A percentile compares a stretch with the other conserved stretches of the same genome.
phyloP scores from a whole-genome alignment of 1,140 invertebrate species.

The Trachymyrmex septentrionalis region DNA sequence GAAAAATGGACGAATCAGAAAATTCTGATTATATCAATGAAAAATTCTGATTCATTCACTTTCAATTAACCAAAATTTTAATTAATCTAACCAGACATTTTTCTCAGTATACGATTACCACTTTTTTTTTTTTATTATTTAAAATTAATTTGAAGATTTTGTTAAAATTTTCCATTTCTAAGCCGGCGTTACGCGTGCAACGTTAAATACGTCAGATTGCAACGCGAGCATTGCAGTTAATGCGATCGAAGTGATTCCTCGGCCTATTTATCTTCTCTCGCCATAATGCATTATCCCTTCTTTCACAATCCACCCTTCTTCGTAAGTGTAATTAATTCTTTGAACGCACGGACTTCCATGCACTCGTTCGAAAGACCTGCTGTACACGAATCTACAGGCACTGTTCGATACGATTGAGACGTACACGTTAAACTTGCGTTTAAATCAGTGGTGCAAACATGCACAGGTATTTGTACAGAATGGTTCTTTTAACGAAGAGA shows the following conservation, averaged over 20 bases:
- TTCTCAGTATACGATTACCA: background rate
- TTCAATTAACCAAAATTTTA: no score
- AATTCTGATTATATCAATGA: no score
- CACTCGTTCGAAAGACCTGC: slow-evolving; percentile 52
- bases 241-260: slow-evolving; percentile 55
- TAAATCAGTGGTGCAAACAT: background rate
- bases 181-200: background rate
- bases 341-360: slow-evolving; percentile 28
- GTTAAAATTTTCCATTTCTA: background rate
- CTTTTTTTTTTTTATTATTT: background rate
- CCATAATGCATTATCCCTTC: slow-evolving; percentile 24
- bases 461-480: slow-evolving; percentile 7
- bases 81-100: no score
- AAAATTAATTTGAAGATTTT: background rate
- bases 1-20: no score
- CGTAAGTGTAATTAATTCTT: slow-evolving; percentile 68
- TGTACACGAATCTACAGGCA: slow-evolving; percentile 39
- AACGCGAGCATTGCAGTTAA: slow-evolving; percentile 47
- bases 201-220: slow-evolving; percentile 4
- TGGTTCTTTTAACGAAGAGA: background rate
- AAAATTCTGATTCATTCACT: no score
- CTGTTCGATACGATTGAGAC: slow-evolving; percentile 62
- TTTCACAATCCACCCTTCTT: slow-evolving; percentile 47
- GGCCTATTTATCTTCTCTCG: slow-evolving; percentile 61
- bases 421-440: slow-evolving; percentile 33